Percentiles rank a stretch among this genome's conserved stretches.
Conservation (phyloP, 2,797 vertebrate genomes). For the Heteromormyrus szaboi region DNA sequence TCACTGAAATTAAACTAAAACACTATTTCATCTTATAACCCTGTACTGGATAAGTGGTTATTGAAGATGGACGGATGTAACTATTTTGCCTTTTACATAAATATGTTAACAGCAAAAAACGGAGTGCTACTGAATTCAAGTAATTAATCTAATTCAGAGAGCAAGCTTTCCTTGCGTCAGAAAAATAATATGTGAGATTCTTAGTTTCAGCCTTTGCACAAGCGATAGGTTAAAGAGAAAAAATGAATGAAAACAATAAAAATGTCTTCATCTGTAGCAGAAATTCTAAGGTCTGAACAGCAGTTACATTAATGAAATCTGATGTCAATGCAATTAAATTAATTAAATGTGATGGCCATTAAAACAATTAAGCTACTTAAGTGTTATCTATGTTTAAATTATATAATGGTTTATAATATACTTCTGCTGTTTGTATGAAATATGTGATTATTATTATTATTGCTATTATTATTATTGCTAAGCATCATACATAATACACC, state of each 20-base stretch:
- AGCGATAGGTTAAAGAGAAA: background rate
- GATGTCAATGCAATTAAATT: background rate
- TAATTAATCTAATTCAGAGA: background rate
- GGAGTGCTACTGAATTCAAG: background rate
- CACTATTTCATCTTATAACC: background rate
- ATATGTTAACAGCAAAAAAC: background rate
- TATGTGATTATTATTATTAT: background rate
- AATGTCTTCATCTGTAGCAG: background rate
- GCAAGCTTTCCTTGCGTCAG: background rate
- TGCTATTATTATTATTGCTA: background rate
- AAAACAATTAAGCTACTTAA: background rate
- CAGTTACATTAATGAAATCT: background rate
- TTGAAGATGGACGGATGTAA: background rate
- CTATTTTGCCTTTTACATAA: background rate
- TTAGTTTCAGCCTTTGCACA: background rate
- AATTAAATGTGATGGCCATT: background rate
- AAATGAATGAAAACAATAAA: background rate
- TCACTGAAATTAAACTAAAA: background rate
- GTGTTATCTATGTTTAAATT: background rate
- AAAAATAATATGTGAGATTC: background rate
- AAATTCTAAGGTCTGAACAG: background rate
- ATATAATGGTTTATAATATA: background rate
- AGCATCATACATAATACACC: background rate
- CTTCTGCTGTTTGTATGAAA: background rate
- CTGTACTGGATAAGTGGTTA: background rate